Evolutionary conservation across 2,113 vertebrate genomes (phyloP).

Genomic region (Petrocephalus zakoni): DNA sequence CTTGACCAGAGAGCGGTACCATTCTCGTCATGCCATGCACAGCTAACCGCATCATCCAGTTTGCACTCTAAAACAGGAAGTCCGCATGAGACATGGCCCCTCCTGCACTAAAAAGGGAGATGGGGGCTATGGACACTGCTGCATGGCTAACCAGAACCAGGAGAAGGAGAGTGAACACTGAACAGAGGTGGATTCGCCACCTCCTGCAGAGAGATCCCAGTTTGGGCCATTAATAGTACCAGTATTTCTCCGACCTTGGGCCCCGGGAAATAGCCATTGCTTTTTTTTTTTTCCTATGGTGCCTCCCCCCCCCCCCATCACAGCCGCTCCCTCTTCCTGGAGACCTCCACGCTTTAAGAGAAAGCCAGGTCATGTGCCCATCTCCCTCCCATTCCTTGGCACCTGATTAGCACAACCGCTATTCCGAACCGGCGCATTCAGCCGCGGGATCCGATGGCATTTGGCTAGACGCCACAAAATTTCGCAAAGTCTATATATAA

Average conservation of each 20-base stretch:
- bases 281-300: background rate
- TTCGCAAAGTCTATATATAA: constrained; percentile 46
- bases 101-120: background rate
- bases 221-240: background rate
- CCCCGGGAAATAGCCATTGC: background rate
- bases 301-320: background rate
- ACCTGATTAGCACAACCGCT: constrained; percentile 53
- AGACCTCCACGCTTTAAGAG: constrained; percentile 15
- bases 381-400: constrained; percentile 51
- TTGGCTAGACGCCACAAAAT: constrained; percentile 44
- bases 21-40: background rate
- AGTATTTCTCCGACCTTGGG: background rate
- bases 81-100: background rate
- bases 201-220: background rate
- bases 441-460: constrained; percentile 36
- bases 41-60: background rate
- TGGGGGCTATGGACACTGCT: background rate
- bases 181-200: background rate
- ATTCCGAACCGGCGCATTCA: constrained; percentile 47
- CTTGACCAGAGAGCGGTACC: background rate
- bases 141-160: background rate
- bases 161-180: background rate
- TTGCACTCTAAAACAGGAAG: background rate
- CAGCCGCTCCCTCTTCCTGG: constrained; percentile 27
- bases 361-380: constrained; percentile 44